A percentile compares a stretch with the other conserved stretches of the same genome.
phyloP scores from a whole-genome alignment of 2,797 vertebrate species.

The Acanthurus leucopareius region DNA sequence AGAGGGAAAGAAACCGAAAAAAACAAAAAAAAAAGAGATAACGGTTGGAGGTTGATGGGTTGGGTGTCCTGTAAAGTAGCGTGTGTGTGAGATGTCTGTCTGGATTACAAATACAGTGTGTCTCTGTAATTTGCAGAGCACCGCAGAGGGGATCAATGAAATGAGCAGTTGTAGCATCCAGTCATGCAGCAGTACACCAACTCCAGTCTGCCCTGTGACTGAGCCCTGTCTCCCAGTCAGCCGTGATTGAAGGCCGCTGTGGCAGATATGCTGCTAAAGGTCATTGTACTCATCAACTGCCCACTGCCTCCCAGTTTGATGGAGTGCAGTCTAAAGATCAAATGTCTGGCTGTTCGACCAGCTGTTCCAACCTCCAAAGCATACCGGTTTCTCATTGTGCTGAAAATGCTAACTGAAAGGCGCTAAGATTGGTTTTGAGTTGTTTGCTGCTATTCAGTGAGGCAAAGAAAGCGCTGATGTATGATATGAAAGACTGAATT shows the following conservation, averaged over 20 bases:
- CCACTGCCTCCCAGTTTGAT: slow-evolving; percentile 70
- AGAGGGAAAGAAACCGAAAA: neutral
- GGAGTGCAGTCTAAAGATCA: slow-evolving; percentile 75
- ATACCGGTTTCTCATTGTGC: slow-evolving; percentile 13
- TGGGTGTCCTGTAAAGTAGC: slow-evolving; percentile 11
- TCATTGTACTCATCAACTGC: slow-evolving; percentile 77
- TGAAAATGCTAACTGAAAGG: slow-evolving; percentile 41
- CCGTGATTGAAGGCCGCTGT: slow-evolving; percentile 70
- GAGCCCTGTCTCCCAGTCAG: slow-evolving; percentile 62
- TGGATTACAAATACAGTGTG: slow-evolving; percentile 29
- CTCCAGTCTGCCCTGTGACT: slow-evolving; percentile 55
- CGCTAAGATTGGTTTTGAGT: slow-evolving; percentile 16
- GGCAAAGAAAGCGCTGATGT: slow-evolving; percentile 30
- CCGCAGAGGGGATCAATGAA: slow-evolving; percentile 50
- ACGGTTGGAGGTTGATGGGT: neutral
- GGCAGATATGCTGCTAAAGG: slow-evolving; percentile 72
- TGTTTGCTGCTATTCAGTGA: slow-evolving; percentile 25
- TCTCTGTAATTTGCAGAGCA: slow-evolving; percentile 47
- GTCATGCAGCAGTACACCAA: slow-evolving; percentile 59
- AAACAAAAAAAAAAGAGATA: neutral
- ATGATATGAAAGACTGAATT: slow-evolving; percentile 23
- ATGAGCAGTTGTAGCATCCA: slow-evolving; percentile 52
- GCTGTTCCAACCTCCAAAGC: slow-evolving; percentile 45
- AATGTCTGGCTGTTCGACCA: slow-evolving; percentile 60
- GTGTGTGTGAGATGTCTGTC: slow-evolving; percentile 9